Evolutionary conservation across 2,888 invertebrate genomes (phyloP).

Genomic region (Hipparchia sbordonii): DNA sequence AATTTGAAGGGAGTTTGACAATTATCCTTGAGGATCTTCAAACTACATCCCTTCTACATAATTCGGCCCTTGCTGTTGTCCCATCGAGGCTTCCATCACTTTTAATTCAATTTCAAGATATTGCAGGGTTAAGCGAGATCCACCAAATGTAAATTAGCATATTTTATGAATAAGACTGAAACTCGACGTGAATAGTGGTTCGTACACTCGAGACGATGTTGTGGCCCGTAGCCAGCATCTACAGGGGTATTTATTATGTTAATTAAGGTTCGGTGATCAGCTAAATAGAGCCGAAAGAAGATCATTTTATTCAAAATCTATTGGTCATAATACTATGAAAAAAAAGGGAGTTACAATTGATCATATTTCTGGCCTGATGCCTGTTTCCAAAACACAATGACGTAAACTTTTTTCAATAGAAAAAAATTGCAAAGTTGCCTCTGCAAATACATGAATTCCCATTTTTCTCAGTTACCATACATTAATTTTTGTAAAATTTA

Average conservation of each 20-base stretch:
- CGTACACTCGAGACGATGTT: constrained; percentile 52
- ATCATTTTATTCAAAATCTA: no score
- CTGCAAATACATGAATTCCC: no score
- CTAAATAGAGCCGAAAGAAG: no score
- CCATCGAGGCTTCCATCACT: constrained; percentile 1
- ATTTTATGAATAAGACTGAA: constrained; percentile 54
- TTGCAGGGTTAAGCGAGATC: constrained; percentile 44
- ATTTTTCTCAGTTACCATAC: no score
- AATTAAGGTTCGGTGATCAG: no score
- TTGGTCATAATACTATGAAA: no score
- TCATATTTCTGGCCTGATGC: no score
- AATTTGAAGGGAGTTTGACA: constrained; percentile 15
- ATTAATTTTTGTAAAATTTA: no score
- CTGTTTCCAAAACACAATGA: no score
- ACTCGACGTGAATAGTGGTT: constrained; percentile 58
- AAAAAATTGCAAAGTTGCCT: no score
- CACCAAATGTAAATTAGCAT: constrained; percentile 65
- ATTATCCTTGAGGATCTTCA: constrained; percentile 14
- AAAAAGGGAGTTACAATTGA: no score
- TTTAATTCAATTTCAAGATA: constrained; percentile 37
- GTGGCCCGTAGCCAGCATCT: constrained; percentile 37
- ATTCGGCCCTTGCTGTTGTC: constrained; percentile 17
- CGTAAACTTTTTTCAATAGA: no score
- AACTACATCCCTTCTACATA: constrained; percentile 19
- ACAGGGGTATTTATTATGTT: constrained; percentile 65